phyloP scores from a whole-genome alignment of 2,888 invertebrate genomes.

The Drosophila ezoana region DNA sequence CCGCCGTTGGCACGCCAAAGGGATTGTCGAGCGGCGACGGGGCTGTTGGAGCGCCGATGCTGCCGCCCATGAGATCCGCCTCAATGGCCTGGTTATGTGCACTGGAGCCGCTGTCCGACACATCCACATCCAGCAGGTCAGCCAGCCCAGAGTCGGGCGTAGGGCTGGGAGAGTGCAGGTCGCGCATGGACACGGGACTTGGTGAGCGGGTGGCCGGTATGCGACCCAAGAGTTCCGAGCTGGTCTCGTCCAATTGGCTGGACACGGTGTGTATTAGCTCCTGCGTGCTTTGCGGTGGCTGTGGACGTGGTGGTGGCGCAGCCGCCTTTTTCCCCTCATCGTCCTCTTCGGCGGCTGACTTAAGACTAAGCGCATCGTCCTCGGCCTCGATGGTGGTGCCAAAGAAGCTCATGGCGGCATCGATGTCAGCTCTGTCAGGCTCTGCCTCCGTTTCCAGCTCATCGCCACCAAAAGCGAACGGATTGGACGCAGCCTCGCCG shows the following conservation, averaged over 20 bases:
- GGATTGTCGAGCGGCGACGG: constrained; percentile 80
- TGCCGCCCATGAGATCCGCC: constrained; percentile 74
- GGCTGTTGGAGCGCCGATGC: constrained; percentile 27
- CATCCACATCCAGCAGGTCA: constrained; percentile 89
- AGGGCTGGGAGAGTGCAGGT: constrained; percentile 93
- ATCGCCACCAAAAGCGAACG: constrained; percentile 88
- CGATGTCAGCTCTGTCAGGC: constrained; percentile 78
- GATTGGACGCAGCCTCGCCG: constrained; percentile 87
- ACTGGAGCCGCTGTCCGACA: constrained; percentile 85
- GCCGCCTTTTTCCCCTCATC: constrained; percentile 70
- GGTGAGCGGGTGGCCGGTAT: constrained; percentile 94
- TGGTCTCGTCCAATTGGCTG: constrained; percentile 94
- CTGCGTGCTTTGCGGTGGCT: constrained; percentile 90
- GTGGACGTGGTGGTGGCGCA: constrained; percentile 86
- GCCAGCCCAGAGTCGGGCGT: constrained; percentile 89
- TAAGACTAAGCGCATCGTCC: constrained; percentile 82
- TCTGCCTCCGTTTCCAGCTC: constrained; percentile 75
- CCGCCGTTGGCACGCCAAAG: constrained; percentile 84
- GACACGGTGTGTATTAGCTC: constrained; percentile 94
- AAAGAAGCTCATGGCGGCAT: constrained; percentile 85
- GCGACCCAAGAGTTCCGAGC: constrained; percentile 92
- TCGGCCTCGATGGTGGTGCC: constrained; percentile 85
- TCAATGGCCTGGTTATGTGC: constrained; percentile 80
- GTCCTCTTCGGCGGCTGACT: constrained; percentile 80
- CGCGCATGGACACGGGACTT: constrained; percentile 93